Base-by-base conservation (phyloP, 2,797 vertebrate genomes). In the Ptychadena robeensis region DNA sequence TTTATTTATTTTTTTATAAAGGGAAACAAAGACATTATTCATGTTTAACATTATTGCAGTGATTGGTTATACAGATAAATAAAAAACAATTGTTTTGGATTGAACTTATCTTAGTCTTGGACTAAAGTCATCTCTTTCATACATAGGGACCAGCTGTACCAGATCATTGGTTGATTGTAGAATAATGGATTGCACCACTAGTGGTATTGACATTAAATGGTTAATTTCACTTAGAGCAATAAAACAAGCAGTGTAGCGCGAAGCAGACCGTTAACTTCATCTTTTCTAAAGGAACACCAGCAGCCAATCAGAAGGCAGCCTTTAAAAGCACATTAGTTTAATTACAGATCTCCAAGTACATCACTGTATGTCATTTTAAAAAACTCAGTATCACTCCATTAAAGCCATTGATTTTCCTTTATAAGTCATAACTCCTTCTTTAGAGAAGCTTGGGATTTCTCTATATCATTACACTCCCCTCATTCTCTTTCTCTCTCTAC, bases 321-420 rank as follows among this genome's bases (percentile, higher is more conserved):
- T 85, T 85, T 85, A 85, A 85, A 85, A 85, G 82, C 82, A 85
- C 82, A 85, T 85, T 85, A 85, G 78, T 85, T 85, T 85, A 85
- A 85, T 85, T 85, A 80, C 82, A 85, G 82, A 85, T 80, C 82
- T 85, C 65, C 78, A 85, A 85, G 76, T 85, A 85, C 82, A 85
- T 80, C 28, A 72, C 82, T 80, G 82, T 85, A 80, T 85, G 82
- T 79, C 82, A 85, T 85, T 85, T 85, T 85, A 80, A 81, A 80
- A 85, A 85, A 85, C 82, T 80, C 82, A 85, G 82, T 85, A 85
- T 80, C 82, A 85, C 82, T 85, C 82, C 82, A 85, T 85, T 85
- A 85, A 85, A 85, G 78, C 78, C 82, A 85, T 85, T 85, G 82
- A 85, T 85, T 85, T 85, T 85, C 66, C 78, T 85, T 85, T 85